Evolutionary conservation across 2,113 vertebrate genomes (phyloP).

Genomic region (Hemichromis elongatus): DNA sequence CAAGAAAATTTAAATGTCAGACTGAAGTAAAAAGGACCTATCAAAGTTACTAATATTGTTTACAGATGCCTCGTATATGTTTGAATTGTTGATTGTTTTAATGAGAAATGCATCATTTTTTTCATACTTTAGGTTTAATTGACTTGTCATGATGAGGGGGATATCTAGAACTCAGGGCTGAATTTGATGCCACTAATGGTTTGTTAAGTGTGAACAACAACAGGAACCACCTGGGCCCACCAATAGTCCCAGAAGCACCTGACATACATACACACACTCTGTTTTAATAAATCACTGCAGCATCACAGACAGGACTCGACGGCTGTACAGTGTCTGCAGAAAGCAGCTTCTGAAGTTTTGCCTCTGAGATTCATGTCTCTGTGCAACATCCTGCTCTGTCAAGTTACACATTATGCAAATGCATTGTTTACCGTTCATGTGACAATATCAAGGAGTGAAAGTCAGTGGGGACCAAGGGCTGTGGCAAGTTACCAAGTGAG

Average conservation of each 20-base stretch:
- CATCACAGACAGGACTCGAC: conserved; percentile 24
- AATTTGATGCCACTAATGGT: conserved; percentile 59
- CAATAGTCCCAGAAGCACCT: conserved; percentile 21
- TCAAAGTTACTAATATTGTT: neutral
- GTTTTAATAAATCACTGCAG: conserved; percentile 57
- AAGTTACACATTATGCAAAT: conserved; percentile 67
- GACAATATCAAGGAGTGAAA: conserved; percentile 59
- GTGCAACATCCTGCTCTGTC: conserved; percentile 53
- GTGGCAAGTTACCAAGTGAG: conserved; percentile 49
- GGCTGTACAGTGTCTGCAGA: conserved; percentile 1
- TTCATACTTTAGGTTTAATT: conserved; percentile 51
- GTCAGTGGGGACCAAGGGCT: conserved; percentile 45
- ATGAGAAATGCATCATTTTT: conserved; percentile 39
- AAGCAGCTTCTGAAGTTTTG: conserved; percentile 45
- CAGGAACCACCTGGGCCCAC: conserved; percentile 32
- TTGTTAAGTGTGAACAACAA: conserved; percentile 41
- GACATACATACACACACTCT: conserved; percentile 28
- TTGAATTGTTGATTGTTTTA: conserved; percentile 32
- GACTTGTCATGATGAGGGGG: conserved; percentile 47
- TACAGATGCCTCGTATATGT: conserved; percentile 50
- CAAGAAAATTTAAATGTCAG: neutral
- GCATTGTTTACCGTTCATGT: conserved; percentile 62
- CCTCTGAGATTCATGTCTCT: conserved; percentile 53
- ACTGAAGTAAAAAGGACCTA: neutral
- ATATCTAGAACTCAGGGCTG: conserved; percentile 37